Percentiles rank a stretch among this genome's conserved stretches.
Conservation (phyloP, 1,140 invertebrate genomes). For the Pseudomyrmex pallidus region DNA sequence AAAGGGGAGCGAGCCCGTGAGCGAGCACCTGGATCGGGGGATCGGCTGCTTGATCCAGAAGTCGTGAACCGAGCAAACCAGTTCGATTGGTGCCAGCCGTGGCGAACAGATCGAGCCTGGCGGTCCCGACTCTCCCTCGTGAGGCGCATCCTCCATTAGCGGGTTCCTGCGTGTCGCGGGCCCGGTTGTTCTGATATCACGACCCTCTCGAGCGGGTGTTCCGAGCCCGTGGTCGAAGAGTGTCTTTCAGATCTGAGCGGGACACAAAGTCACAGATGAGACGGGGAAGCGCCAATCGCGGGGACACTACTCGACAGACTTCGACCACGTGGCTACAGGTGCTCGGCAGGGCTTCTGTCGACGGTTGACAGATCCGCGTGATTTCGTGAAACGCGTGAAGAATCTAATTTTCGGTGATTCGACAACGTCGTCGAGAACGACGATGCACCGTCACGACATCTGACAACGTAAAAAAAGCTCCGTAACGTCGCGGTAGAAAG, state of each 20-base stretch:
- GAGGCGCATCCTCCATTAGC: not conserved
- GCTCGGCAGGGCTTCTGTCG: not conserved
- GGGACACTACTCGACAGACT: constrained; percentile 23
- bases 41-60: constrained; percentile 65
- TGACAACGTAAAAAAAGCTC: constrained; percentile 55
- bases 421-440: constrained; percentile 2
- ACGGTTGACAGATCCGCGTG: not conserved
- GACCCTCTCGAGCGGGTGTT: constrained; percentile 8
- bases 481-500: constrained; percentile 6
- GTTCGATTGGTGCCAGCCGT: constrained; percentile 67
- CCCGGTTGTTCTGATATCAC: not conserved
- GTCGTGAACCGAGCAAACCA: constrained; percentile 69
- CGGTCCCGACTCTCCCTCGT: constrained; percentile 10
- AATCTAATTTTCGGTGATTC: not conserved
- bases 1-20: constrained; percentile 67
- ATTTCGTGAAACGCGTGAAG: constrained; percentile 32
- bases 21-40: constrained; percentile 67
- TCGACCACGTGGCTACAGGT: constrained; percentile 39
- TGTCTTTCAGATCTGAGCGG: constrained; percentile 1
- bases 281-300: constrained; percentile 8
- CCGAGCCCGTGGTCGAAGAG: constrained; percentile 4
- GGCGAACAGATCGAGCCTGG: constrained; percentile 57
- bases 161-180: not conserved
- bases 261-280: constrained; percentile 38
- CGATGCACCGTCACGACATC: constrained; percentile 44